phyloP scores from a whole-genome alignment of 2,113 vertebrate genomes.

The Sinosuthora webbiana region DNA sequence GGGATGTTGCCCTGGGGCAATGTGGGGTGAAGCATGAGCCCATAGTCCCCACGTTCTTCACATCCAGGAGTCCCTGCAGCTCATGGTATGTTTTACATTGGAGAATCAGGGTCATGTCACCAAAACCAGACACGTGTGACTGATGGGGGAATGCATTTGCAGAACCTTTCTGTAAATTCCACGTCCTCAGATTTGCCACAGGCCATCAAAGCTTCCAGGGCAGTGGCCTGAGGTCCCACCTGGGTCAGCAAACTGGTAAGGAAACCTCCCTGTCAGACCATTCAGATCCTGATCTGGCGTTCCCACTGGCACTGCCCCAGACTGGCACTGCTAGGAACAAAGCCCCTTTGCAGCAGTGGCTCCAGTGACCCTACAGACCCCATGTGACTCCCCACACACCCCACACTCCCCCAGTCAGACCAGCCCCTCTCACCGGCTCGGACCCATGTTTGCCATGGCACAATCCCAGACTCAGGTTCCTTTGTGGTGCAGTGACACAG shows the following conservation, averaged over 20 bases:
- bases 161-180: not conserved
- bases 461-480: not conserved
- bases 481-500: not conserved
- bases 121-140: not conserved
- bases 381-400: not conserved
- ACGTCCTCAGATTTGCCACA: not conserved
- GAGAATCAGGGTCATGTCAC: not conserved
- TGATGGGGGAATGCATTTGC: not conserved
- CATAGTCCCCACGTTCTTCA: rapidly evolving
- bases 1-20: not conserved
- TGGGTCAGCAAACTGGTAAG: not conserved
- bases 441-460: not conserved
- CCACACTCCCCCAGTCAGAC: not conserved
- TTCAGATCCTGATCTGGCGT: not conserved
- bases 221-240: not conserved
- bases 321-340: not conserved
- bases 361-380: not conserved
- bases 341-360: not conserved
- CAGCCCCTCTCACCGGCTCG: not conserved
- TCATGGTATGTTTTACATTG: rapidly evolving
- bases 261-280: not conserved
- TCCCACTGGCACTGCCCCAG: not conserved
- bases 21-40: rapidly evolving
- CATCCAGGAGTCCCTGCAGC: not conserved
- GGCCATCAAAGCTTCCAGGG: not conserved